Base-by-base conservation (phyloP, 1,140 invertebrate species). In the Popillia japonica region DNA sequence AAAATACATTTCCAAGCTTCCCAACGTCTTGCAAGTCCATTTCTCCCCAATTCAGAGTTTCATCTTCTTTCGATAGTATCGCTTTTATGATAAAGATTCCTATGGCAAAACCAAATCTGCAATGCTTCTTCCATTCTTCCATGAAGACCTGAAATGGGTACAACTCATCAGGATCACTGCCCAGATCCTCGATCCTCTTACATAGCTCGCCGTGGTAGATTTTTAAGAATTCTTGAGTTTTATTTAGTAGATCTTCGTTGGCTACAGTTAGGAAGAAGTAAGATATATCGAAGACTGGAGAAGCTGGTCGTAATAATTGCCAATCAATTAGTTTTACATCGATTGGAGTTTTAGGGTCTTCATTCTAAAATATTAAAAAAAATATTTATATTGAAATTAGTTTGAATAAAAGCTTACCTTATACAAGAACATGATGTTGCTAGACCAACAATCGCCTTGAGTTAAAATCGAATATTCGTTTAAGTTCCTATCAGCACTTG, bases 401-500 rank as follows among this genome's bases (percentile, higher is more conserved):
- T 2, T 34, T 34, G 2, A 4, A 34, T 34, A 4, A 34, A 34
- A 34, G 27, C 27, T 78, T 78, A 83, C 84, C 34, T 87, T 77
- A 78, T 89, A 89, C 83, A 87, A 87, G 81, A 89, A 90, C 86
- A 90, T 86, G 78, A 90, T 88, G 78, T 90, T 90, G 79, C 89
- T 90, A 10, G 87, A 87, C 89, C 89, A 90, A 27, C 89, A 88
- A 80, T 90, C 89, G 7, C 89, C 89, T 80, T 90, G 89, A 75
- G 87, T 85, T 9, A 89, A 80, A 0, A 89, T 88, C 20, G 80
- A 80, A 23, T 80, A 44, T 8, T 78, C 78, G 42, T 81, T 78
- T 0, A n/a, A 41, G 48, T 22, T 22, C 23, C 22, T 75, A n/a
- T n/a, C n/a, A n/a, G n/a, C n/a, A n/a, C 22, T 10, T 17, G 3